Conservation (phyloP, 2,113 vertebrate genomes). For the Ailurus styani region DNA sequence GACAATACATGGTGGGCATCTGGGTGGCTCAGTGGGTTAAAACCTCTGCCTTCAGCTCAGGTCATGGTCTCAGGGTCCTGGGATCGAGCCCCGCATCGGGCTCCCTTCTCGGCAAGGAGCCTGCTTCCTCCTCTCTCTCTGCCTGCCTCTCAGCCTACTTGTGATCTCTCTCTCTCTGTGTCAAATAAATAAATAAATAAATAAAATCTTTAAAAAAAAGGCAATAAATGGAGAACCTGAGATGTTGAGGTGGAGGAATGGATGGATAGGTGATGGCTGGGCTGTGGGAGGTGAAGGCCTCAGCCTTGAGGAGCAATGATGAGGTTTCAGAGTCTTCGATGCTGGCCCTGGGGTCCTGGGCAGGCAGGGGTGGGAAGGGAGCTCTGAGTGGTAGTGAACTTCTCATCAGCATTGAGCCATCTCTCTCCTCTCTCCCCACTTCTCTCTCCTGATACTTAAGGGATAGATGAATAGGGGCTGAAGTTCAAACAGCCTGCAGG, state of each 20-base stretch:
- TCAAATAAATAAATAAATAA: no score
- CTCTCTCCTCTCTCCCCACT: accelerated
- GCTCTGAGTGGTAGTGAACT: not conserved
- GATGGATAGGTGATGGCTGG: not conserved
- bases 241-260: not conserved
- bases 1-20: no score
- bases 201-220: no score
- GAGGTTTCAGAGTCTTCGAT: not conserved
- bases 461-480: not conserved
- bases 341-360: not conserved
- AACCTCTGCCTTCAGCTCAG: no score
- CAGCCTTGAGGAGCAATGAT: not conserved
- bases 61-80: no score
- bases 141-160: no score
- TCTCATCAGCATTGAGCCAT: not conserved
- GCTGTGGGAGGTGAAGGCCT: not conserved
- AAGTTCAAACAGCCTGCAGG: not conserved
- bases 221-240: not conserved
- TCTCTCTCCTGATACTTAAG: not conserved
- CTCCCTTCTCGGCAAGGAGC: no score
- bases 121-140: no score
- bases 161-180: no score
- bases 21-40: no score
- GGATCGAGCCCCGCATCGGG: no score
- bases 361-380: not conserved